Evolutionary conservation across 2,888 invertebrate genomes (phyloP), one percentile per base, ranked within the genome.

Genomic region (Caenorhabditis angaria): DNA sequence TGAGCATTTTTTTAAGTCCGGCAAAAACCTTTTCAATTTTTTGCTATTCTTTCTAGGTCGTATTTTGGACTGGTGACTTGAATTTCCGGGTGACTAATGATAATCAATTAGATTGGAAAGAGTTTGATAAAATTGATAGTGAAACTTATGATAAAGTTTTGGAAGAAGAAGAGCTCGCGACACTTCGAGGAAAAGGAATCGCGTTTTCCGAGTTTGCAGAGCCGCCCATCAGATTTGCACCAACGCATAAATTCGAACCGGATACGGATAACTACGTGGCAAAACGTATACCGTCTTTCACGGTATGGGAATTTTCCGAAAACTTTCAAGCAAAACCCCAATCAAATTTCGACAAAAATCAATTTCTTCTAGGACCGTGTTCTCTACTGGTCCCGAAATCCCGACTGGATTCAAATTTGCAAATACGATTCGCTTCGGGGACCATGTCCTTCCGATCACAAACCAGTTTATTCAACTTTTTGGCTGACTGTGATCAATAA

Each of bases 1-100:
- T 78, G 32, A 71, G 74, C 55, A 27, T 8, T n/a, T 25, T 29
- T 12, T 47, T 32, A 54, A 32, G 28, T 24, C n/a, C 18, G 48
- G 14, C 47, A 25, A 22, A 29, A 32, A 20, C 12, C 35, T 47
- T 12, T 14, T n/a, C 28, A 14, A 41, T 22, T 48, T 48, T 48
- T 56, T 18, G 14, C 2, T 35, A 8, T 29, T 32, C 32, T 62
- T 65, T 77, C 18, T 54, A 81, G 81, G 73, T 73, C 0, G 66
- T 85, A 29, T 61, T 85, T 18, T 85, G 85, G 85, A 80, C 78
- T 35, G 85, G 85, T 50, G 85, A 85, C 41, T 62, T 85, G 35
- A 85, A 85, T 67, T 85, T 85, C 63, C 85, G 85, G 0, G 66
- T 85, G 3, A 61, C 61, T 10, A 62, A 56, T n/a, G 72, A 76